Evolutionary conservation across 2,888 invertebrate genomes (phyloP).

Genomic region (Drosophila meridiana): DNA sequence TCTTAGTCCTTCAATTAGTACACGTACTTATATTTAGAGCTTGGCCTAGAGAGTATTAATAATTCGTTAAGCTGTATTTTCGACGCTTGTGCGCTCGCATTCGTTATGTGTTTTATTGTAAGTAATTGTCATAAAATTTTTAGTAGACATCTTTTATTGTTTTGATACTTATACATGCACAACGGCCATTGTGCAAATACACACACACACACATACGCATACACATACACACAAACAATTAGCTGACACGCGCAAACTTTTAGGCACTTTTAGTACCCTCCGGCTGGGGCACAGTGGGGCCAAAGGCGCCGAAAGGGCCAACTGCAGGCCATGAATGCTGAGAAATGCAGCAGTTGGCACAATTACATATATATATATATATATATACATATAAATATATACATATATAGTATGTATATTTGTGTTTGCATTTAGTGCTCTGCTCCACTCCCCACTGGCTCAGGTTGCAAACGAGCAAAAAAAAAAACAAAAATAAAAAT

Average conservation of each 20-base stretch:
- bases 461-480: not conserved
- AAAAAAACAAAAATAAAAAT: conserved; percentile 61
- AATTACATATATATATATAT: conserved; percentile 2
- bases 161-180: conserved; percentile 32
- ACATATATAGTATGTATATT: not conserved
- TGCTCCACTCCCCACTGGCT: not conserved
- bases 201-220: not conserved
- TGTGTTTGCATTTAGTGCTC: not conserved
- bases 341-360: conserved; percentile 45
- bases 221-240: conserved; percentile 34
- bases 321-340: conserved; percentile 34
- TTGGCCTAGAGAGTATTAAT: conserved; percentile 13
- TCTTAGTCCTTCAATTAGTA: not conserved
- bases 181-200: conserved; percentile 20
- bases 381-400: not conserved
- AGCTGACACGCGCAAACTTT: conserved; percentile 64
- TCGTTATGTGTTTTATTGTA: conserved; percentile 46
- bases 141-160: conserved; percentile 51
- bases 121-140: conserved; percentile 65
- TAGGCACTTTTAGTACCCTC: conserved; percentile 43
- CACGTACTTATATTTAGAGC: not conserved
- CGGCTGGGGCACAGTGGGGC: conserved; percentile 10
- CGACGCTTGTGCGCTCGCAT: not conserved
- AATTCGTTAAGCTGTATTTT: conserved; percentile 5
- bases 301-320: conserved; percentile 20